Evolutionary conservation across 2,888 invertebrate species (phyloP).

Genomic region (Synanthedon vespiformis): DNA sequence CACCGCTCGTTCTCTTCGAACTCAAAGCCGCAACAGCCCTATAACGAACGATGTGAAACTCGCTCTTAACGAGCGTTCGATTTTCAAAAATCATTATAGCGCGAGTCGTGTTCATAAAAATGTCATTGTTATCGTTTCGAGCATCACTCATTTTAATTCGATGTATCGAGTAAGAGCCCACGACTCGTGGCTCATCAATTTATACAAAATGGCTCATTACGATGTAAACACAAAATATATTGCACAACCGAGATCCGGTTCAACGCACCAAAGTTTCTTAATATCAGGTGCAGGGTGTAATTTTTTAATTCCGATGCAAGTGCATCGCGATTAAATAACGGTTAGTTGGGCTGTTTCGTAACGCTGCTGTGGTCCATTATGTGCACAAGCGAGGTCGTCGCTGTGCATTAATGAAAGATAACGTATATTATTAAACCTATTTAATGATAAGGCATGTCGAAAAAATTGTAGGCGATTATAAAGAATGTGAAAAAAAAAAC

Average conservation of each 20-base stretch:
- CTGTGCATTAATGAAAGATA: not conserved
- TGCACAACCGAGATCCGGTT: conserved; percentile 29
- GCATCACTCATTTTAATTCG: conserved; percentile 56
- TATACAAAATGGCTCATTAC: conserved; percentile 50
- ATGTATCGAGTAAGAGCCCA: conserved; percentile 20
- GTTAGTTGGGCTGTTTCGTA: conserved; percentile 3
- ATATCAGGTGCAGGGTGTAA: conserved; percentile 35
- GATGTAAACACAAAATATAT: conserved; percentile 31
- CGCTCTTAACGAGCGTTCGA: conserved; percentile 17
- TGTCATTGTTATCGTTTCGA: conserved; percentile 41
- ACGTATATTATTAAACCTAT: not conserved
- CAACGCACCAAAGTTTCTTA: conserved; percentile 32
- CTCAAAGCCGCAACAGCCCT: no score
- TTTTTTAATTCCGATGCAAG: conserved; percentile 38
- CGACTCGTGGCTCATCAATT: conserved; percentile 36
- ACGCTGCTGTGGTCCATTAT: not conserved
- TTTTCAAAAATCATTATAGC: conserved; percentile 14
- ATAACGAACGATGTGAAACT: conserved; percentile 11
- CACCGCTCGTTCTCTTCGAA: no score
- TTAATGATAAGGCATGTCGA: no score
- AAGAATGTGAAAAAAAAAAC: no score
- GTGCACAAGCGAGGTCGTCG: no score
- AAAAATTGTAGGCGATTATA: no score
- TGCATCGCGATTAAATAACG: conserved; percentile 7
- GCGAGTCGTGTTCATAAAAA: conserved; percentile 23